These are phyloP conservation scores for Galemys pyrenaicus DNA, from an alignment of 2,113 vertebrate species.

Conservation along the genomic window DNA sequence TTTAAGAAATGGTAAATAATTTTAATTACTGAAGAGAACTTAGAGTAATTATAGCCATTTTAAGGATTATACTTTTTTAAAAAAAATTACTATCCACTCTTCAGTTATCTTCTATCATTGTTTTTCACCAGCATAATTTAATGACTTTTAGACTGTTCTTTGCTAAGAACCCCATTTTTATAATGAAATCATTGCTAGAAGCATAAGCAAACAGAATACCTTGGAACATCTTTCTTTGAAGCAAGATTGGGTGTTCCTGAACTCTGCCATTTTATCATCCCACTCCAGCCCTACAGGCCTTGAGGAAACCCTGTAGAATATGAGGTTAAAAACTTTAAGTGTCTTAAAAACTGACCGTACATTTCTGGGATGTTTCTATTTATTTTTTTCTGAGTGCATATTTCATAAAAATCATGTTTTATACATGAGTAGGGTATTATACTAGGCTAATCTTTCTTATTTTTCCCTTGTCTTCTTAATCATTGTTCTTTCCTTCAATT, in stretches of 20 bases:
- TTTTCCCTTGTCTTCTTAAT: background rate
- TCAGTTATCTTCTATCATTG: background rate
- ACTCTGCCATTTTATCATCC: background rate
- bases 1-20: slow-evolving; percentile 39
- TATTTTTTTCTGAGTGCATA: background rate
- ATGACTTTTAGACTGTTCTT: background rate
- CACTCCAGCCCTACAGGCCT: background rate
- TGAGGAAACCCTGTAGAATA: background rate
- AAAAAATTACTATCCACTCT: background rate
- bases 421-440: background rate
- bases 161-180: slow-evolving; percentile 23
- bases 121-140: background rate
- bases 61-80: background rate
- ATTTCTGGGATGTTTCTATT: background rate
- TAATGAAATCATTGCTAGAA: background rate
- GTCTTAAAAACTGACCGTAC: background rate
- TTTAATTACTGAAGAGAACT: slow-evolving; percentile 43
- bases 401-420: background rate
- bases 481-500: slow-evolving; percentile 2
- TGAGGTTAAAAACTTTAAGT: background rate
- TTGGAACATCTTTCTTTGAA: background rate
- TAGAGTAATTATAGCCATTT: slow-evolving; percentile 5
- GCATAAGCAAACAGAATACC: background rate
- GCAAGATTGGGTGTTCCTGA: background rate
- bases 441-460: background rate